Evolutionary conservation across 2,888 invertebrate species (phyloP), one percentile per base, ranked within the genome.

Genomic region (Celastrina argiolus): DNA sequence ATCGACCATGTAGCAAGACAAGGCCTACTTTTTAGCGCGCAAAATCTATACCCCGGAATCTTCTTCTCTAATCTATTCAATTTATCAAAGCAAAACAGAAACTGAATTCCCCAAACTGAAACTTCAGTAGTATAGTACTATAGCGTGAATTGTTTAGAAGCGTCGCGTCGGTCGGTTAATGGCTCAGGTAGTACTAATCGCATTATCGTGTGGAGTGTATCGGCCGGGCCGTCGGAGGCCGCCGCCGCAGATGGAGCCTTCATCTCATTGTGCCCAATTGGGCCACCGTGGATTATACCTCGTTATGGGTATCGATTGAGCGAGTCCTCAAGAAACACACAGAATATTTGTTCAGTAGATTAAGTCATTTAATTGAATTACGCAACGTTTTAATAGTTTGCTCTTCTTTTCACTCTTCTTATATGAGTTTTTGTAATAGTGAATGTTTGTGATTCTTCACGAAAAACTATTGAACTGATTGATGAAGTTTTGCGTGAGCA

Each of bases 101-200:
- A 42, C 16, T n/a, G 42, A 7, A 5, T 42, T 42, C 42, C 16
- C 42, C n/a, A 42, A 42, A 39, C 39, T 42, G 16, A 16, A 42
- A 45, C 22, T 14, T 10, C 22, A 14, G 22, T 26, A n/a, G n/a
- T n/a, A 18, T 12, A n/a, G n/a, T n/a, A n/a, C n/a, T n/a, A n/a
- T 5, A 22, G 8, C 51, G 22, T 51, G 14, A 51, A 45, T 22
- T 14, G 51, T 51, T 51, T 26, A 16, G 45, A 26, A 22, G 2
- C 12, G 22, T n/a, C n/a, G n/a, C n/a, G 51, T 51, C 51, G 51
- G n/a, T n/a, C n/a, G 51, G 51, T 22, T 51, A 51, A 51, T 51
- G 26, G 51, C 22, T 51, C 10, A 26, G 51, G 51, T 22, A 18
- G 18, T 18, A 45, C 45, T 51, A 51, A 51, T 51, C 51, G 51